Evolutionary conservation across 37 sponge, comb jelly and placozoan species (phyloP).

Genomic region (Beroe ovata): DNA sequence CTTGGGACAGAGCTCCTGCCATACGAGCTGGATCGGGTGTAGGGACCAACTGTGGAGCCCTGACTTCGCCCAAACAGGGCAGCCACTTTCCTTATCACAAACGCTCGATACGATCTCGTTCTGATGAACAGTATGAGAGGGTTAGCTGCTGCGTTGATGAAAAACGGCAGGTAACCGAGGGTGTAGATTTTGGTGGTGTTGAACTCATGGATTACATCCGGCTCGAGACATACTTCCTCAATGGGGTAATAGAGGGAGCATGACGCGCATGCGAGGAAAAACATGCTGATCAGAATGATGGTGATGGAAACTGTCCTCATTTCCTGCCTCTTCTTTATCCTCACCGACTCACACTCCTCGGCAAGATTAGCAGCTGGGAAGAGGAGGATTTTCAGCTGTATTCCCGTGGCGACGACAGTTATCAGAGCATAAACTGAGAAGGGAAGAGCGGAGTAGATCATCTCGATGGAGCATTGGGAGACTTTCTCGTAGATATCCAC

Average conservation of each 20-base stretch:
- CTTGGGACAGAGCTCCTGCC: too few species aligned
- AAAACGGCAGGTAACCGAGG: not conserved
- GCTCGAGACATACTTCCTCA: not conserved
- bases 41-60: too few species aligned
- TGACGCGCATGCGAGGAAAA: not conserved
- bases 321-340: not conserved
- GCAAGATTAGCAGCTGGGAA: not conserved
- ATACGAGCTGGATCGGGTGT: too few species aligned
- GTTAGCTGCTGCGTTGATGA: conserved; percentile 17
- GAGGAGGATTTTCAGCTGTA: not conserved
- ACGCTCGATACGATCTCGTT: not conserved
- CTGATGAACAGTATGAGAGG: conserved; percentile 23
- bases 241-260: not conserved
- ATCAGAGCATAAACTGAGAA: not conserved
- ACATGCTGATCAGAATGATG: not conserved
- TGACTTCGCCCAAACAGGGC: too few species aligned
- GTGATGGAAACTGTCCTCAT: not conserved
- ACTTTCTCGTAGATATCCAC: not conserved
- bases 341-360: not conserved
- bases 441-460: conserved; percentile 8
- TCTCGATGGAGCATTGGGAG: not conserved
- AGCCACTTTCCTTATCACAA: not conserved
- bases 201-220: not conserved
- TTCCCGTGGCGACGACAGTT: not conserved
- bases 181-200: not conserved